Conservation (phyloP, 2,797 vertebrate genomes). For the Cynodonichthys magdalenae region DNA sequence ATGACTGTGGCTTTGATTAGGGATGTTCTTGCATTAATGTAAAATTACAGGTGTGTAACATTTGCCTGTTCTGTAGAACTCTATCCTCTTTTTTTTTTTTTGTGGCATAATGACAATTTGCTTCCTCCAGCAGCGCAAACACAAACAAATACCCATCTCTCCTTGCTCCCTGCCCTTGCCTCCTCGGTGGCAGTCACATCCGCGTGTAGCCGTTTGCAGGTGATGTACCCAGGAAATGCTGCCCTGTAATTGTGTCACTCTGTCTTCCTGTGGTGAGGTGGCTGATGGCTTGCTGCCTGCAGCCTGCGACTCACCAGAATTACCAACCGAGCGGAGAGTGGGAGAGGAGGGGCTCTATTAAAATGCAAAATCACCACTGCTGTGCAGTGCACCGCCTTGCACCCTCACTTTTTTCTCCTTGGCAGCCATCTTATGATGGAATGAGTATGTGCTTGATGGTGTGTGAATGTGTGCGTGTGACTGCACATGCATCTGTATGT, state of each 20-base stretch:
- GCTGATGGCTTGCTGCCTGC: constrained; percentile 53
- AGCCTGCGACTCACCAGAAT: constrained; percentile 65
- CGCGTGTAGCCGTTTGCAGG: constrained; percentile 74
- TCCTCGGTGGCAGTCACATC: constrained; percentile 63
- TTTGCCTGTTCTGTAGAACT: constrained; percentile 26
- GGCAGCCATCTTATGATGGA: constrained; percentile 80
- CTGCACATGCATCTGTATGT: constrained; percentile 39
- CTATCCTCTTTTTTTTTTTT: constrained; percentile 35
- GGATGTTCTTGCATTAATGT: neutral
- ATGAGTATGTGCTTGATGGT: constrained; percentile 73
- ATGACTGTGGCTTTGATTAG: constrained; percentile 1
- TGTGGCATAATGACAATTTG: constrained; percentile 43
- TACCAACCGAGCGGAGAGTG: constrained; percentile 52
- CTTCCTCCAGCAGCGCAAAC: constrained; percentile 23
- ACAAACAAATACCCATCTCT: constrained; percentile 25
- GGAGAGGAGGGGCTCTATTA: constrained; percentile 68
- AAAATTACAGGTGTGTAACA: neutral
- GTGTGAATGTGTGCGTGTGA: constrained; percentile 65
- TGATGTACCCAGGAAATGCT: constrained; percentile 71
- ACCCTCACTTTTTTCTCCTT: constrained; percentile 67
- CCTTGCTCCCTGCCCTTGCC: constrained; percentile 27
- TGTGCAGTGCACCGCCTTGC: constrained; percentile 59
- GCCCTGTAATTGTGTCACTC: constrained; percentile 74
- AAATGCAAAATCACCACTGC: constrained; percentile 83
- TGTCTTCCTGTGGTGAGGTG: constrained; percentile 69